Percentiles rank a stretch among this genome's conserved stretches.
Conservation (phyloP, 2,113 vertebrate genomes). For the Trematomus loennbergii region DNA sequence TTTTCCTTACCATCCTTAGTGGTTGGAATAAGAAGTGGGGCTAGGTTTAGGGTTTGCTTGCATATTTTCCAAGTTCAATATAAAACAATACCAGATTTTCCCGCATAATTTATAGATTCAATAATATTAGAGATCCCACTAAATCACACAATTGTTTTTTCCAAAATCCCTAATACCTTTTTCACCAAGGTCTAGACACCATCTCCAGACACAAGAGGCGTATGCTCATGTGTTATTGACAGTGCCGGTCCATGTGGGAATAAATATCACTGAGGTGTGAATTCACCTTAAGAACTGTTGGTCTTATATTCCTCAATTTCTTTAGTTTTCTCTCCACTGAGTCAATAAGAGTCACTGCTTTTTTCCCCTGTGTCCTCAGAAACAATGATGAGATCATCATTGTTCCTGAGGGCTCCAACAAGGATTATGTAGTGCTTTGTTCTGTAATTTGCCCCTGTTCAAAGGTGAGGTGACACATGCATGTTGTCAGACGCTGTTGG, state of each 20-base stretch:
- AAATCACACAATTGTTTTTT: conserved; percentile 4
- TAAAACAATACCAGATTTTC: background rate
- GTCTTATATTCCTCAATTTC: conserved; percentile 39
- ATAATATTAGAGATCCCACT: background rate
- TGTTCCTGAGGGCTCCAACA: conserved; percentile 1
- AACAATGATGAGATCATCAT: background rate
- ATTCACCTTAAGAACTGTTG: conserved; percentile 48
- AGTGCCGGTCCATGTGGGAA: conserved; percentile 27
- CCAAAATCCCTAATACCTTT: background rate
- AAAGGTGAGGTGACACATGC: conserved; percentile 38
- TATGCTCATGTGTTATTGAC: conserved; percentile 67
- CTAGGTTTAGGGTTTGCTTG: background rate
- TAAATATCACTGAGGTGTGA: conserved; percentile 69
- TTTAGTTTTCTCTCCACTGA: conserved; percentile 15
- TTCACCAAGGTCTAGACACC: conserved; percentile 21
- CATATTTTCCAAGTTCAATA: background rate
- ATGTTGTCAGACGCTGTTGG: conserved; percentile 24
- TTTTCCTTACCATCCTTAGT: background rate
- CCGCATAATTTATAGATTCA: background rate
- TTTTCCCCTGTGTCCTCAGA: background rate
- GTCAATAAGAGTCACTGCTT: conserved; percentile 20
- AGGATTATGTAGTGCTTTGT: background rate
- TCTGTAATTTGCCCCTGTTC: conserved; percentile 18
- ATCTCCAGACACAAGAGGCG: conserved; percentile 29
- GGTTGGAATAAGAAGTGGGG: background rate